These are phyloP conservation scores for Drosophila cardini DNA, from an alignment of 1,140 invertebrate species.

Conservation along the genomic window DNA sequence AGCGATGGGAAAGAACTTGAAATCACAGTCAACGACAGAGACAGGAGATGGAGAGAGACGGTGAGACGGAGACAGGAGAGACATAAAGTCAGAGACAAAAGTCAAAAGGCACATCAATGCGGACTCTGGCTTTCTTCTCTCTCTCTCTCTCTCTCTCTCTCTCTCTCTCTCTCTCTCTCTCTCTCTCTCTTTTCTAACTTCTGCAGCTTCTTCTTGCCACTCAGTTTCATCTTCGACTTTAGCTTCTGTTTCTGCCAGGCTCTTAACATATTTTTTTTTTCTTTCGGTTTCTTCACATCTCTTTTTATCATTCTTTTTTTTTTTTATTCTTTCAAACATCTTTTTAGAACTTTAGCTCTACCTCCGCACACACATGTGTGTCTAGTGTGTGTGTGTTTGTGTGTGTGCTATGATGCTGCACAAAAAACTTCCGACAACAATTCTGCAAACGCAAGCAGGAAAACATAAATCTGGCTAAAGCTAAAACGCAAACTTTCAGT, in stretches of 20 bases:
- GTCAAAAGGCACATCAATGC: constrained; percentile 67
- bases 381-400: constrained; percentile 28
- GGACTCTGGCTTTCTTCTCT: background rate
- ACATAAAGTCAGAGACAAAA: constrained; percentile 45
- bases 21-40: constrained; percentile 26
- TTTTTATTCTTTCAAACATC: constrained; percentile 40
- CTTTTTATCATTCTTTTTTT: constrained; percentile 31
- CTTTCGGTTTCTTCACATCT: constrained; percentile 31
- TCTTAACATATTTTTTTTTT: constrained; percentile 60
- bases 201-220: background rate
- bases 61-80: constrained; percentile 10
- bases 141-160: background rate
- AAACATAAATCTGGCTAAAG: constrained; percentile 83
- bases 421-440: constrained; percentile 83
- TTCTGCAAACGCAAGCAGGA: constrained; percentile 82
- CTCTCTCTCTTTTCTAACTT: background rate
- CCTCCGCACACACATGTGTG: constrained; percentile 1
- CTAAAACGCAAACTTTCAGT: constrained; percentile 82
- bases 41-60: constrained; percentile 25
- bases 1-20: constrained; percentile 24
- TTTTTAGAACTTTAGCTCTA: constrained; percentile 54
- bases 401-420: constrained; percentile 76
- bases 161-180: background rate
- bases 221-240: constrained; percentile 2
- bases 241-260: constrained; percentile 39